phyloP scores from a whole-genome alignment of 2,113 vertebrate species.

The Procavia capensis region DNA sequence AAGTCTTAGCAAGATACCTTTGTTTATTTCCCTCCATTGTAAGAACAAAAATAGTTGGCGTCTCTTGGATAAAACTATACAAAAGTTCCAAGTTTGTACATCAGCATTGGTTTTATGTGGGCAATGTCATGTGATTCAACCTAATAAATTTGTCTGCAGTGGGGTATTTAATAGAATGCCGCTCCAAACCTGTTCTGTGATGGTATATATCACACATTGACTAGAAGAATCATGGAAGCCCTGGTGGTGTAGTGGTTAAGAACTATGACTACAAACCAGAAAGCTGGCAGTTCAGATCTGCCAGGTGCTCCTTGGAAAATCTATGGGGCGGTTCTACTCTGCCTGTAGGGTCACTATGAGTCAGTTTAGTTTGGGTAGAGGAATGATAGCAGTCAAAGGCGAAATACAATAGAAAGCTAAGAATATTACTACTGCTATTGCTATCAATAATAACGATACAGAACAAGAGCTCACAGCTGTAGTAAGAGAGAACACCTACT shows the following conservation, averaged over 20 bases:
- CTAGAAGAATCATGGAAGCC: no score
- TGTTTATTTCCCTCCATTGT: neutral
- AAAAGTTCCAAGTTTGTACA: slow-evolving; percentile 4
- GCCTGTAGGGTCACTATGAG: no score
- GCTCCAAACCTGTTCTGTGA: neutral
- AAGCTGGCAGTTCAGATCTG: no score
- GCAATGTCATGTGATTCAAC: neutral
- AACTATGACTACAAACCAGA: no score
- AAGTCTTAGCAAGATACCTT: neutral
- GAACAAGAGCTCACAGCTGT: neutral
- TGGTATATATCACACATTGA: no score
- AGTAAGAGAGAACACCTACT: neutral
- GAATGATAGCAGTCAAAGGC: no score
- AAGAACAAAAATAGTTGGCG: slow-evolving; percentile 1
- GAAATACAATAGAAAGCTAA: neutral
- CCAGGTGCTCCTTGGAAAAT: no score
- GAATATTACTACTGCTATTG: neutral
- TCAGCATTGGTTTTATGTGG: neutral
- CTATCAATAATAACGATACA: neutral
- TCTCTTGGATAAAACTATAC: neutral
- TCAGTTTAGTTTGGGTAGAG: no score
- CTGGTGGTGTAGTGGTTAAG: no score
- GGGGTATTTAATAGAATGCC: neutral
- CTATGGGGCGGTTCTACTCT: no score
- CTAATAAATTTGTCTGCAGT: slow-evolving; percentile 1